phyloP scores from a whole-genome alignment of 2,797 vertebrate genomes.

The Anolis apletophallus region DNA sequence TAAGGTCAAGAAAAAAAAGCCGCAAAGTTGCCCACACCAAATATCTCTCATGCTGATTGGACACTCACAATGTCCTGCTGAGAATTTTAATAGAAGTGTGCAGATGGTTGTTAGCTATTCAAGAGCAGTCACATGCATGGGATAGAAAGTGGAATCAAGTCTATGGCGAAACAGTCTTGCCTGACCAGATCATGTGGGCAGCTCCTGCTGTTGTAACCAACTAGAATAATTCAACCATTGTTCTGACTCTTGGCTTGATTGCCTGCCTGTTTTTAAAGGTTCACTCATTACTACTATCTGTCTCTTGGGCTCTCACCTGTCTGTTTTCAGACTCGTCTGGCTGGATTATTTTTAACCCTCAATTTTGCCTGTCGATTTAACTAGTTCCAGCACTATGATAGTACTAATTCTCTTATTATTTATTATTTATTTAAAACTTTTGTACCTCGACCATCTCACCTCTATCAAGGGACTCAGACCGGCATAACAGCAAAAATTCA shows the following conservation, averaged over 20 bases:
- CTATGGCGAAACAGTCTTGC: neutral
- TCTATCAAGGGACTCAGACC: too few relatives aligned
- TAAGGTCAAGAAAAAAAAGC: neutral
- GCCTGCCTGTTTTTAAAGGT: neutral
- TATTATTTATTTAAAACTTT: too few relatives aligned
- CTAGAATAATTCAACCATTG: neutral
- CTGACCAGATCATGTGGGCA: neutral
- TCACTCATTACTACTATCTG: neutral
- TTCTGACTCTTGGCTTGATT: neutral
- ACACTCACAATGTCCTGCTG: neutral
- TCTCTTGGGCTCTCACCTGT: neutral
- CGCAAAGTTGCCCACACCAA: neutral
- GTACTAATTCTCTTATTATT: neutral
- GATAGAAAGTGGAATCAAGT: neutral
- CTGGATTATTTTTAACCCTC: neutral
- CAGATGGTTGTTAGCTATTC: conserved; percentile 2
- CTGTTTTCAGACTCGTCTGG: neutral
- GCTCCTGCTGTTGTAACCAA: neutral
- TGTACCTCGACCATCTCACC: too few relatives aligned
- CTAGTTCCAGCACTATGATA: neutral
- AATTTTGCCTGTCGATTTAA: neutral
- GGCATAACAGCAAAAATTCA: too few relatives aligned
- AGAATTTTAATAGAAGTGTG: neutral
- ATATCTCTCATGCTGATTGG: neutral
- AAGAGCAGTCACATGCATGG: neutral